phyloP scores from a whole-genome alignment of 1,140 invertebrate species.

The Drosophila watanabei region DNA sequence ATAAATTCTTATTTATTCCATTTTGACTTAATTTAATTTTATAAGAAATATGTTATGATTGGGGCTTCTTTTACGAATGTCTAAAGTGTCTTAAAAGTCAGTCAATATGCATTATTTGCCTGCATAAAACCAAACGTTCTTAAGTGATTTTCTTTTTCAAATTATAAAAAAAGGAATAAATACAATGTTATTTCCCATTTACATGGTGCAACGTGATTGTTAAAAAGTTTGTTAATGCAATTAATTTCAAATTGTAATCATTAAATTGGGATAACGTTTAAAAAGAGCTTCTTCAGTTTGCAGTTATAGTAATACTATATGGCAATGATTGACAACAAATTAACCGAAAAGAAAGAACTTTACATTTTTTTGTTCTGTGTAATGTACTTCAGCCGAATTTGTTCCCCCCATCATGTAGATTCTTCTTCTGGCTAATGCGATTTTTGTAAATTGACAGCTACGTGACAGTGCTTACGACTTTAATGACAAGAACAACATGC shows the following conservation, averaged over 20 bases:
- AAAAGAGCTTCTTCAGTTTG: background rate
- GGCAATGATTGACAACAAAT: background rate
- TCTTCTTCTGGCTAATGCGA: conserved; percentile 66
- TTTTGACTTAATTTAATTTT: no score
- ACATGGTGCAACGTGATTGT: background rate
- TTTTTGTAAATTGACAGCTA: conserved; percentile 81
- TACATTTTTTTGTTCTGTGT: background rate
- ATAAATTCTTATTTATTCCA: no score
- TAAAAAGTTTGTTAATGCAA: background rate
- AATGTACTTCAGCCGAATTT: conserved; percentile 33
- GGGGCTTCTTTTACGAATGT: no score
- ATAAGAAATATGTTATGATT: no score
- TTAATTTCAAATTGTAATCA: background rate
- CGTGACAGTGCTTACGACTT: conserved; percentile 80
- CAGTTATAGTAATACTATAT: background rate
- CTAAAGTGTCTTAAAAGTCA: no score
- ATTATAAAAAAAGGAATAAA: background rate
- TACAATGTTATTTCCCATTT: background rate
- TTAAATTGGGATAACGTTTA: background rate
- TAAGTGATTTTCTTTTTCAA: background rate
- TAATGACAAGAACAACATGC: conserved; percentile 75
- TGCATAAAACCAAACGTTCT: no score
- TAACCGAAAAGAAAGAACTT: background rate
- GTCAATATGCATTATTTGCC: background rate
- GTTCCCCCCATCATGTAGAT: conserved; percentile 41